Base-by-base conservation (phyloP, 2,113 vertebrate species). In the Sinocyclocheilus maitianheensis region DNA sequence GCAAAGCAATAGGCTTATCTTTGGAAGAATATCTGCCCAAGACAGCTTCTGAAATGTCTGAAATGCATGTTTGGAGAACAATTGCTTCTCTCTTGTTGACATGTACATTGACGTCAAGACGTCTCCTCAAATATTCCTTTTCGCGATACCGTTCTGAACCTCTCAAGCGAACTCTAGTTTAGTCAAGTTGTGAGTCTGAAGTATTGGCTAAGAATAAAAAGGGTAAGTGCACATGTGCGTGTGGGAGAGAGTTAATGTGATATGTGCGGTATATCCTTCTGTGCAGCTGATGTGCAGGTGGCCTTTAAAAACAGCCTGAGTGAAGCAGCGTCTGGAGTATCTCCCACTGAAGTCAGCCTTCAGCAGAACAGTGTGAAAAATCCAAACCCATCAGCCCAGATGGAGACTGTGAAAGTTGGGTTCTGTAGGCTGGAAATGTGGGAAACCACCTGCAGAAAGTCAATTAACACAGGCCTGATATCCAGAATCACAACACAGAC, bases 381-480 rank as follows among this genome's bases (percentile, higher is more conserved):
- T 87, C 87, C 88, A 60, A 87, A 91, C 89, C 88, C 84, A 90
- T 84, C 85, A 74, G 72, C 51, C 65, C 83, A 87, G 85, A 89
- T 90, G 48, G 6, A 88, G 81, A 87, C 88, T 83, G 88, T 88
- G 88, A 90, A 91, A 91, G 90, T 89, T 86, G 89, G 83, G 85
- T 88, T 76, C 37, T 78, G 62, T 86, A 67, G 75, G 89, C 90
- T 89, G 91, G 78, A 89, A 91, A 91, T 89, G 88, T 89, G 88
- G 88, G 90, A 90, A 94, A 91, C 92, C 92, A 94, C 91, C 92
- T 92, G 93, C 94, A 87, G 92, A 90, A 93, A 94, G 93, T 93
- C 92, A 94, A 95, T 95, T 95, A 95, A 93, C 92, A 94, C 93
- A 94, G 91, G 90, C 89, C 93, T 91, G 92, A 94, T 93, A 91